Base-by-base conservation (phyloP, 2,888 invertebrate genomes). In the Drosophila lacicola region DNA sequence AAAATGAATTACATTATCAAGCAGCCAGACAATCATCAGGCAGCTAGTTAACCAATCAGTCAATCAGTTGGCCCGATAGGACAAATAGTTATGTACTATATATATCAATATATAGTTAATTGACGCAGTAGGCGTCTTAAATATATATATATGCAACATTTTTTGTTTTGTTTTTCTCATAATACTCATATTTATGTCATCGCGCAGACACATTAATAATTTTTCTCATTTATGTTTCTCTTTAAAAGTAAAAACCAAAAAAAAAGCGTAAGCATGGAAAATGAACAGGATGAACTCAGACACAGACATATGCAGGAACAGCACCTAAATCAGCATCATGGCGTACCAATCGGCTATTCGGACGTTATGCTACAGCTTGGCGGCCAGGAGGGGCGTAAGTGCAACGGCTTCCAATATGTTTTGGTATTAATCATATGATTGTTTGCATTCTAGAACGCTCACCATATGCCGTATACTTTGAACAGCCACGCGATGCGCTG, bases 261-360 rank as follows among this genome's bases (percentile, higher is more conserved):
- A 58, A 76, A 73, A 63, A 64, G 54, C 45, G 54, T 55, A 53
- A 67, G 78, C 68, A 90, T 92, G 91, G 92, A 91, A 74, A 91
- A 91, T 85, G 90, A 91, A 60, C 90, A 90, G 67, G 89, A 90
- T 67, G 92, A 92, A 76, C 82, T 88, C 62, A 88, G 87, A 75
- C 91, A 81, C 75, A 82, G 85, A 56, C 90, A 87, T 47, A 64
- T 76, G 65, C 78, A 69, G 58, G 78, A 74, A 14, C 76, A 71
- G 70, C 67, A 69, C 46, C 67, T 33, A 10, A 45, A 51, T 49
- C 68, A 57, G 37, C 83, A 74, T 51, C 71, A 70, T 25, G 58
- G 75, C 45, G 80, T 74, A 44, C 47, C 69, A 25, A 66, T 80
- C 29, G 57, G 62, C 3, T 84, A 69, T 34, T 51, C 70, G 11